These are phyloP conservation scores for Aporophyla nigra DNA, from an alignment of 2,888 invertebrate genomes.

Conservation along the genomic window DNA sequence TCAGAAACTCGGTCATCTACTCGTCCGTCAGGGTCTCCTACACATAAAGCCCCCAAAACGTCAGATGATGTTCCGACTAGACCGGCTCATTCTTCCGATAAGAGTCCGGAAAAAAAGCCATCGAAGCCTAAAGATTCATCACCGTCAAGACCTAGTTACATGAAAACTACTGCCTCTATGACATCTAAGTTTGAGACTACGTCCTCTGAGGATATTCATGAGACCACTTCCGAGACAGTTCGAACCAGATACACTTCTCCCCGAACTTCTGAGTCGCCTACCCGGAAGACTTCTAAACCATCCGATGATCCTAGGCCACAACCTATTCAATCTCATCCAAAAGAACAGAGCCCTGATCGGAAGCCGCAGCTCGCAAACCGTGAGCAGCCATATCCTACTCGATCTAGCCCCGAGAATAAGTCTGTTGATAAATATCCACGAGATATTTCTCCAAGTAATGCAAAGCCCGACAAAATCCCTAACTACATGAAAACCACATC, in stretches of 20 bases:
- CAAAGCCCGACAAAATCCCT: conserved; percentile 26
- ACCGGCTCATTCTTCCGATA: conserved; percentile 19
- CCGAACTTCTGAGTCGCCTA: conserved; percentile 36
- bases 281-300: conserved; percentile 40
- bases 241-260: conserved; percentile 35
- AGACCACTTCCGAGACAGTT: conserved; percentile 24
- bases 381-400: conserved; percentile 27
- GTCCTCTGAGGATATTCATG: conserved; percentile 46
- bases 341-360: conserved; percentile 24
- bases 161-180: conserved; percentile 55
- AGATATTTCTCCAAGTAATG: conserved; percentile 47
- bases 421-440: conserved; percentile 28
- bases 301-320: conserved; percentile 18
- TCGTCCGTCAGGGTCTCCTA: conserved; percentile 37
- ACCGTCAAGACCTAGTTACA: conserved; percentile 34
- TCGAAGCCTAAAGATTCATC: conserved; percentile 42
- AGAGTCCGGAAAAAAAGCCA: conserved; percentile 34
- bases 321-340: conserved; percentile 3
- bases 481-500: conserved; percentile 51
- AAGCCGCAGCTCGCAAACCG: conserved; percentile 2
- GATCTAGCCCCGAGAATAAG: conserved; percentile 33
- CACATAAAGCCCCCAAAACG: conserved; percentile 1
- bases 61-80: conserved; percentile 1
- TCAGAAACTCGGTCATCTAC: conserved; percentile 9
- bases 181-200: conserved; percentile 46